These are phyloP conservation scores for Encarsia formosa DNA, from an alignment of 2,888 invertebrate species.

Conservation along the genomic window DNA sequence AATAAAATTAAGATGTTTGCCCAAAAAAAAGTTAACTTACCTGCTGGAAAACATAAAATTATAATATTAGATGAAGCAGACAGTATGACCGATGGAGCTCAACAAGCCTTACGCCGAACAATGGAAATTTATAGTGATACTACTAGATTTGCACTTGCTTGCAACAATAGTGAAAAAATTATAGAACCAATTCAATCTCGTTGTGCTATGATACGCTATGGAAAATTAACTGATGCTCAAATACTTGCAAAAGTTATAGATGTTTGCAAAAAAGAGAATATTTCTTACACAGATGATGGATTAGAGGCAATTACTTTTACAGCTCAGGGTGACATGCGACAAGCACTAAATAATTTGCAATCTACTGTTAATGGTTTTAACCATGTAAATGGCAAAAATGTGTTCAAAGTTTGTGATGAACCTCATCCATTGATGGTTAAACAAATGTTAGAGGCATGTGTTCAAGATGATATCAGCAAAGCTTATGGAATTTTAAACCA, in stretches of 20 bases:
- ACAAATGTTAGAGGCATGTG: slow-evolving; percentile 84
- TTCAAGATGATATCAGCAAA: slow-evolving; percentile 74
- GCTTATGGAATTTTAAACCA: slow-evolving; percentile 84
- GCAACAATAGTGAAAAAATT: slow-evolving; percentile 97
- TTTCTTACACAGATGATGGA: slow-evolving; percentile 87
- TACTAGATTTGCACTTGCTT: slow-evolving; percentile 95
- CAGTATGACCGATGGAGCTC: slow-evolving; percentile 99
- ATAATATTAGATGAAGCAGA: slow-evolving; percentile 98
- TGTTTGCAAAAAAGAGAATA: slow-evolving; percentile 71
- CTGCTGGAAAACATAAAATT: slow-evolving; percentile 89
- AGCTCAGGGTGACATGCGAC: slow-evolving; percentile 97
- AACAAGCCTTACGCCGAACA: slow-evolving; percentile 93
- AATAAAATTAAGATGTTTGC: slow-evolving; percentile 99
- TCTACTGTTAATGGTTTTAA: slow-evolving; percentile 90
- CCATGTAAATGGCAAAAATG: slow-evolving; percentile 86
- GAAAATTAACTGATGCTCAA: slow-evolving; percentile 85
- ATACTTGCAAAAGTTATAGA: slow-evolving; percentile 76
- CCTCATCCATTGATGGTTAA: slow-evolving; percentile 93
- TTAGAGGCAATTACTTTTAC: slow-evolving; percentile 95
- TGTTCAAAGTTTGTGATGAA: slow-evolving; percentile 98
- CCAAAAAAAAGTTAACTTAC: slow-evolving; percentile 89
- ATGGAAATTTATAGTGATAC: slow-evolving; percentile 99
- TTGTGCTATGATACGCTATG: slow-evolving; percentile 93
- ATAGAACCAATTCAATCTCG: slow-evolving; percentile 98
- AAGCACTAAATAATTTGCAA: slow-evolving; percentile 95